These are phyloP conservation scores for Epinotia ramella DNA, from an alignment of 2,888 invertebrate genomes.

Conservation along the genomic window DNA sequence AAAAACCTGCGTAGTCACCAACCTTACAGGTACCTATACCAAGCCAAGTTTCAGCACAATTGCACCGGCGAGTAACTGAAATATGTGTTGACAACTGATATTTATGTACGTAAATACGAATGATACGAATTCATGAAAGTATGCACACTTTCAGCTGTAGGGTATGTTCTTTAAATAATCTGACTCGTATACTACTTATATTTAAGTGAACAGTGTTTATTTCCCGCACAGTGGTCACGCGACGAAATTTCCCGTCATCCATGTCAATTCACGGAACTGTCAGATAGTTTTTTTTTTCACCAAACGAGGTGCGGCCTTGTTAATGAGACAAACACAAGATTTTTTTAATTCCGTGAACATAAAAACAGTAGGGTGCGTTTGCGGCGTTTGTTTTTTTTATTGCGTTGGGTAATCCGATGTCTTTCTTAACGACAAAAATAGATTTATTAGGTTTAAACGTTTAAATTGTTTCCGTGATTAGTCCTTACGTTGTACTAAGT, in stretches of 20 bases:
- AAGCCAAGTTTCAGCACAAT: too few species aligned
- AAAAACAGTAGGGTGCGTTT: constrained; percentile 17
- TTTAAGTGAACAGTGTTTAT: background rate
- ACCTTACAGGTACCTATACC: too few species aligned
- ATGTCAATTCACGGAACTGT: constrained; percentile 37
- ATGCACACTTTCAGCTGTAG: too few species aligned
- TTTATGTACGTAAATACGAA: too few species aligned
- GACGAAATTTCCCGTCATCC: constrained; percentile 31
- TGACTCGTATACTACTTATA: background rate
- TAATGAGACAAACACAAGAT: constrained; percentile 33
- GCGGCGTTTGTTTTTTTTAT: background rate
- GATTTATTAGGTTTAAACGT: background rate
- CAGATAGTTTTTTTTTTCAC: constrained; percentile 26
- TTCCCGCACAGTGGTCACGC: constrained; percentile 21
- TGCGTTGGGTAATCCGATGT: background rate
- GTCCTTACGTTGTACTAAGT: too few species aligned
- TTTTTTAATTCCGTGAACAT: constrained; percentile 27
- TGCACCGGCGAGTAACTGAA: too few species aligned
- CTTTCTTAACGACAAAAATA: background rate
- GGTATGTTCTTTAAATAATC: too few species aligned
- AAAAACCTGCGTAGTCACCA: too few species aligned
- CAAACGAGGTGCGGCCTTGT: constrained; percentile 41
- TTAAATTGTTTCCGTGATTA: too few species aligned
- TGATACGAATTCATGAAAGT: too few species aligned
- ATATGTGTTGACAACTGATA: too few species aligned